A percentile compares a stretch with the other conserved stretches of the same genome.
Evolutionary conservation across 2,888 invertebrate species (phyloP).

Genomic region (Zygogramma bicolorata): DNA sequence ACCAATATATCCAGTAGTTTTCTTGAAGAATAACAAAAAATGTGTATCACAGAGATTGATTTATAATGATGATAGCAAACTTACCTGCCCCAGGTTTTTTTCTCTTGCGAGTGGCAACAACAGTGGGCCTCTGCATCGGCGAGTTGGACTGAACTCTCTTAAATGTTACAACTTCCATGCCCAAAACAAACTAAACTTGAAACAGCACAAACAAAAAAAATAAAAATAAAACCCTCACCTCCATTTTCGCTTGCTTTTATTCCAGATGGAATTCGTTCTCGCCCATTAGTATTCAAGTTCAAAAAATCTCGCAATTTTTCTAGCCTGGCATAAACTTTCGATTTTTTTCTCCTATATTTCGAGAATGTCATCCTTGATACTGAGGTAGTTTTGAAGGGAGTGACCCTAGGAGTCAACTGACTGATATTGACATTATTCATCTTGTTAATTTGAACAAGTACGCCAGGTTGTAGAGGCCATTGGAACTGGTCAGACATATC

Average conservation of each 20-base stretch:
- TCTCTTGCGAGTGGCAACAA: slow-evolving; percentile 70
- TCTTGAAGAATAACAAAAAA: too few species aligned
- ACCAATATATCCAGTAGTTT: too few species aligned
- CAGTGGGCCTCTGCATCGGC: slow-evolving; percentile 45
- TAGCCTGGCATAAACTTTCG: slow-evolving; percentile 62
- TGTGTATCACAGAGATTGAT: too few species aligned
- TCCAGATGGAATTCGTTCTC: slow-evolving; percentile 65
- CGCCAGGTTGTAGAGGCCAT: slow-evolving; percentile 91
- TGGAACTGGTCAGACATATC: slow-evolving; percentile 68
- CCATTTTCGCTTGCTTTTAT: slow-evolving; percentile 67
- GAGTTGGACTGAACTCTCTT: slow-evolving; percentile 72
- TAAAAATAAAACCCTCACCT: slow-evolving; percentile 62
- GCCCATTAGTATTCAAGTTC: slow-evolving; percentile 57
- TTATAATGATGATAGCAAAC: slow-evolving; percentile 51
- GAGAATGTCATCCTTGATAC: slow-evolving; percentile 46
- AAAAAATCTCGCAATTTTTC: slow-evolving; percentile 61
- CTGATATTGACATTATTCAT: slow-evolving; percentile 74
- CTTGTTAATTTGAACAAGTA: slow-evolving; percentile 88
- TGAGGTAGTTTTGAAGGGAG: slow-evolving; percentile 57
- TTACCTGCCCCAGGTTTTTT: slow-evolving; percentile 80
- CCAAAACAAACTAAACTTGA: slow-evolving; percentile 2
- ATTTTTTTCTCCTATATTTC: slow-evolving; percentile 60
- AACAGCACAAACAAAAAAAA: slow-evolving; percentile 47
- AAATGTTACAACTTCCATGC: slow-evolving; percentile 82
- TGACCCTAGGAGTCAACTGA: slow-evolving; percentile 55